phyloP scores from a whole-genome alignment of 2,113 vertebrate species.

The Vombatus ursinus region DNA sequence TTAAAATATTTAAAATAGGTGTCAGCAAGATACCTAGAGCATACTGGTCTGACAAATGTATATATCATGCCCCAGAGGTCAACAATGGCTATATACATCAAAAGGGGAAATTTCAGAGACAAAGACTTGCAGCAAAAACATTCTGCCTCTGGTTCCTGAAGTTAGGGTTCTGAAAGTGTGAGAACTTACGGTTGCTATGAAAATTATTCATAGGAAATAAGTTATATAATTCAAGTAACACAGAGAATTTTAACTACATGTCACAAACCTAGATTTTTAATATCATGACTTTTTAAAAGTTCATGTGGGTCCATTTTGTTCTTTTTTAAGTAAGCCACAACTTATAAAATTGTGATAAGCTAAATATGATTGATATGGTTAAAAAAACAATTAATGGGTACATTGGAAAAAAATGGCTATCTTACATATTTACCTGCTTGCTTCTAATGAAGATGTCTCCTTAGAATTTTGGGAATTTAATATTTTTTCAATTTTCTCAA shows the following conservation, averaged over 20 bases:
- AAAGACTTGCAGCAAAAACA: neutral
- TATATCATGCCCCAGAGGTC: neutral
- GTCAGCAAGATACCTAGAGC: neutral
- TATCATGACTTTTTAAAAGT: neutral
- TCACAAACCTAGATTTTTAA: neutral
- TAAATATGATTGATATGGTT: neutral
- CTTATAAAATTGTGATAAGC: neutral
- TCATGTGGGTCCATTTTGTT: neutral
- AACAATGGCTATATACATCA: neutral
- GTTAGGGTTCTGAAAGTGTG: neutral
- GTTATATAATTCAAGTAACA: neutral
- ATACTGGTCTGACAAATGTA: neutral
- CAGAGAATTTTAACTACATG: neutral
- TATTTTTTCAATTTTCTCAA: constrained; percentile 99
- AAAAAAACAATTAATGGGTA: neutral
- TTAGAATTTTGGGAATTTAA: constrained; percentile 93
- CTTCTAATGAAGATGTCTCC: constrained; percentile 88
- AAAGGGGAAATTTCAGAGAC: neutral
- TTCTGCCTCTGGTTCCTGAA: neutral
- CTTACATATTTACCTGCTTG: constrained; percentile 81
- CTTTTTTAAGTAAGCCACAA: constrained; percentile 31
- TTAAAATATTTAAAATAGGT: too few relatives aligned
- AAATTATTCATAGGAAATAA: neutral
- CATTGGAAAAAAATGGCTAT: neutral
- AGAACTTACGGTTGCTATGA: neutral